Percentiles rank a stretch among this genome's conserved stretches.
Conservation (phyloP, 2,113 vertebrate genomes). For the Ancistrus triradiatus region DNA sequence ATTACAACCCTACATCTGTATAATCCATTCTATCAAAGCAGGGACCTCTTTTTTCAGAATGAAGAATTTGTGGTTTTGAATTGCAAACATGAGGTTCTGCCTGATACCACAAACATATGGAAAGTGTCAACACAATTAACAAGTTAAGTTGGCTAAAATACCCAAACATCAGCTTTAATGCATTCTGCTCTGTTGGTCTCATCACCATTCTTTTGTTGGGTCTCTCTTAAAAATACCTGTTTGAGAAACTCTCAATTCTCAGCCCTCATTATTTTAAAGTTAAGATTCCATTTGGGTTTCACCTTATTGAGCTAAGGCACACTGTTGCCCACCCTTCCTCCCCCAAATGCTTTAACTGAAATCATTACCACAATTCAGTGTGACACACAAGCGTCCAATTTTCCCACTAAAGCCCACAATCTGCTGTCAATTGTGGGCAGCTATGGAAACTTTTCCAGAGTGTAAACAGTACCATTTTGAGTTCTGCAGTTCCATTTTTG, state of each 20-base stretch:
- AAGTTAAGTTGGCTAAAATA: no score
- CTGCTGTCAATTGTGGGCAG: constrained; percentile 60
- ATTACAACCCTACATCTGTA: no score
- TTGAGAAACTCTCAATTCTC: no score
- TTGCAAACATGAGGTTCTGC: background rate
- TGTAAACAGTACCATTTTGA: constrained; percentile 54
- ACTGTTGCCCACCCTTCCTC: background rate
- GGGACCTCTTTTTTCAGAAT: no score
- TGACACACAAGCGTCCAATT: constrained; percentile 56
- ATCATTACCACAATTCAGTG: constrained; percentile 58
- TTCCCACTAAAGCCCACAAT: constrained; percentile 72
- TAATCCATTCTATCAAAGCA: no score
- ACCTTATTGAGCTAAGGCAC: constrained; percentile 3
- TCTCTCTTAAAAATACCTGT: no score
- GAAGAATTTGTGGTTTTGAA: background rate
- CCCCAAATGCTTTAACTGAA: constrained; percentile 50
- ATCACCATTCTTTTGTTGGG: no score
- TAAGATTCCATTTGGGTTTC: constrained; percentile 16
- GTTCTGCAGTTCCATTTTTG: constrained; percentile 51
- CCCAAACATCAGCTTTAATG: no score
- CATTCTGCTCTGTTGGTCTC: no score
- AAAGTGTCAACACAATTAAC: no score
- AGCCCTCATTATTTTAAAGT: constrained; percentile 5
- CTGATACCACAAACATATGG: background rate
- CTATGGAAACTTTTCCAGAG: constrained; percentile 65